These are phyloP conservation scores for Thalassophryne amazonica DNA, from an alignment of 2,797 vertebrate species.

Conservation along the genomic window DNA sequence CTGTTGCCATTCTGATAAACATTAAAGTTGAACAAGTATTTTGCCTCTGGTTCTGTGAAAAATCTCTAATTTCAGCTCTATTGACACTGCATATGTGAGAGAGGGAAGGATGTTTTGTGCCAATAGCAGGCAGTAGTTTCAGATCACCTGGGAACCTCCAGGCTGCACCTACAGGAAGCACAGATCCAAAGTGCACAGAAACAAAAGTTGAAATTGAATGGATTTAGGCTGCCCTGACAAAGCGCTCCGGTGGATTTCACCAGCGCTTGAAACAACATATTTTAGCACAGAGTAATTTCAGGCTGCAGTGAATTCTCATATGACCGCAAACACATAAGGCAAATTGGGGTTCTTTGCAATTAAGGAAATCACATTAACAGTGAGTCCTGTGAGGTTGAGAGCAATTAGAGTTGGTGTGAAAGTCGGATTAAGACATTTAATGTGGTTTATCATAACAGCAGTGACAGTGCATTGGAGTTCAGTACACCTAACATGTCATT, in stretches of 20 bases:
- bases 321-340: conserved; percentile 25
- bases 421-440: conserved; percentile 54
- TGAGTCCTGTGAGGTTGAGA: conserved; percentile 53
- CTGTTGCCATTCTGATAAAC: conserved; percentile 33
- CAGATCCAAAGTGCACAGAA: conserved; percentile 17
- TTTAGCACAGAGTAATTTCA: conserved; percentile 25
- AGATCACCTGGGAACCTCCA: neutral
- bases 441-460: conserved; percentile 27
- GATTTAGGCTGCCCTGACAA: conserved; percentile 8
- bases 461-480: conserved; percentile 21
- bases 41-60: conserved; percentile 38
- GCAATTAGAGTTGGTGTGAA: conserved; percentile 46
- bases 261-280: neutral
- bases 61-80: conserved; percentile 42
- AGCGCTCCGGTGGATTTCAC: neutral
- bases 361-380: conserved; percentile 43
- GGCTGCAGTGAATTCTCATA: conserved; percentile 22
- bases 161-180: conserved; percentile 31
- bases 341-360: conserved; percentile 26
- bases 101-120: conserved; percentile 30
- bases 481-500: neutral
- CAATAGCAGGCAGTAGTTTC: conserved; percentile 32
- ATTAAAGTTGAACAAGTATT: conserved; percentile 39
- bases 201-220: conserved; percentile 31
- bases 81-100: conserved; percentile 29